Evolutionary conservation across 2,888 invertebrate genomes (phyloP).

Genomic region (Tolmerus cingulatus): DNA sequence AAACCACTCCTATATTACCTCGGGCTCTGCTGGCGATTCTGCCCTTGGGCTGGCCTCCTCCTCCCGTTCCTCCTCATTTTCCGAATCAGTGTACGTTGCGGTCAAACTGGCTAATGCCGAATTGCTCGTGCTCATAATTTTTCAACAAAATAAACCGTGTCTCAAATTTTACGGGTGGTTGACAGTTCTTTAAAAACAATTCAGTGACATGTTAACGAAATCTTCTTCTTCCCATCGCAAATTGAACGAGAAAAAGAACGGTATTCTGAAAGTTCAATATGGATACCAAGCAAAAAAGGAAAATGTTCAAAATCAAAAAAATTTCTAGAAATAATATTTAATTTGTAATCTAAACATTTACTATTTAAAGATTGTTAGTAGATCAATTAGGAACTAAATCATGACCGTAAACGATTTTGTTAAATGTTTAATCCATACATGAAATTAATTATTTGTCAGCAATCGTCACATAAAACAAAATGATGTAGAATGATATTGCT

Average conservation of each 20-base stretch:
- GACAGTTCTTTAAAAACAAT: background rate
- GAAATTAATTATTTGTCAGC: too few relatives aligned
- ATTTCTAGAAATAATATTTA: too few relatives aligned
- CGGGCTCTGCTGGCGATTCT: slow-evolving; percentile 60
- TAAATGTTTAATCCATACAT: too few relatives aligned
- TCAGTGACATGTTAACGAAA: background rate
- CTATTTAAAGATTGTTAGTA: too few relatives aligned
- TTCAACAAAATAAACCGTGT: background rate
- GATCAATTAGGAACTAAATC: too few relatives aligned
- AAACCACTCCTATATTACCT: slow-evolving; percentile 51
- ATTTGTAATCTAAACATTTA: too few relatives aligned
- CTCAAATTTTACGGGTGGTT: background rate
- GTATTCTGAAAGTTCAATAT: background rate
- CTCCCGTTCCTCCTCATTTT: slow-evolving; percentile 81
- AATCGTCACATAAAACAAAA: too few relatives aligned
- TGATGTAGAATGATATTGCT: too few relatives aligned
- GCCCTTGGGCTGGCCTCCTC: slow-evolving; percentile 61
- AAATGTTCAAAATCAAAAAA: too few relatives aligned
- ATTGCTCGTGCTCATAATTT: slow-evolving; percentile 52
- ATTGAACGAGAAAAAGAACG: background rate
- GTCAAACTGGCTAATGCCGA: slow-evolving; percentile 83
- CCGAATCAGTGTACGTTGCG: slow-evolving; percentile 90
- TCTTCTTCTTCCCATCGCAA: background rate
- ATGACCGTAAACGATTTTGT: too few relatives aligned
- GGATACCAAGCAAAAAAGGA: background rate